A percentile compares a stretch with the other conserved stretches of the same genome.
These are phyloP conservation scores for Agrochola lota DNA, from an alignment of 2,888 invertebrate genomes.

Conservation along the genomic window DNA sequence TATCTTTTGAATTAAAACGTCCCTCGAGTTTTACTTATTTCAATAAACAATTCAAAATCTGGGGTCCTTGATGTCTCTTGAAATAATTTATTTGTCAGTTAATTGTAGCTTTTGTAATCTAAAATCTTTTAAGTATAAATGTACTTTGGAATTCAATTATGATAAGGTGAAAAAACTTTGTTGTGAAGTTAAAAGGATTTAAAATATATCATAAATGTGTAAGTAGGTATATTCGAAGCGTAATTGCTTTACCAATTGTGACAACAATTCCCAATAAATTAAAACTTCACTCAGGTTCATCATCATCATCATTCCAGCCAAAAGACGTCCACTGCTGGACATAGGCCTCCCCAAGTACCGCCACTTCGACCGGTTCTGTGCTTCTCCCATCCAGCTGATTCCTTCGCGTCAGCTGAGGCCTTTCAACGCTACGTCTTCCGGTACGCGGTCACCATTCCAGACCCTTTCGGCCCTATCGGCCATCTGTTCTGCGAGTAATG, in stretches of 20 bases:
- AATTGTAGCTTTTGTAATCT: slow-evolving; percentile 30
- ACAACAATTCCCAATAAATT: neutral
- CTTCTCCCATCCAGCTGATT: too few species aligned
- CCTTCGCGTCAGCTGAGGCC: too few species aligned
- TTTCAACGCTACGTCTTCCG: too few species aligned
- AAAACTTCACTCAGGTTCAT: neutral
- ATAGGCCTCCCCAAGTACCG: too few species aligned
- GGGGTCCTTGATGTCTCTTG: slow-evolving; percentile 20
- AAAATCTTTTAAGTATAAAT: slow-evolving; percentile 7
- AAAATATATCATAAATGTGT: neutral
- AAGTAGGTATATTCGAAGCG: neutral
- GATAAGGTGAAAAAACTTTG: neutral
- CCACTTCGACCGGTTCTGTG: too few species aligned
- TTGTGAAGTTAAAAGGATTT: neutral
- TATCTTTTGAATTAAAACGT: slow-evolving; percentile 29
- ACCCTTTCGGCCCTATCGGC: too few species aligned
- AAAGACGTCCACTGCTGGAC: too few species aligned
- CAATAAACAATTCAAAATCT: slow-evolving; percentile 38
- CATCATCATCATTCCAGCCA: too few species aligned
- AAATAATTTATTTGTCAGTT: slow-evolving; percentile 44
- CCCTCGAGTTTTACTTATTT: slow-evolving; percentile 30
- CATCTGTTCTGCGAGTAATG: too few species aligned
- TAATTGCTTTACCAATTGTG: neutral
- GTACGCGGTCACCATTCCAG: too few species aligned
- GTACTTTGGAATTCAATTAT: slow-evolving; percentile 10